These are phyloP conservation scores for Heliothis peltigera DNA, from an alignment of 2,888 invertebrate species.

Conservation along the genomic window DNA sequence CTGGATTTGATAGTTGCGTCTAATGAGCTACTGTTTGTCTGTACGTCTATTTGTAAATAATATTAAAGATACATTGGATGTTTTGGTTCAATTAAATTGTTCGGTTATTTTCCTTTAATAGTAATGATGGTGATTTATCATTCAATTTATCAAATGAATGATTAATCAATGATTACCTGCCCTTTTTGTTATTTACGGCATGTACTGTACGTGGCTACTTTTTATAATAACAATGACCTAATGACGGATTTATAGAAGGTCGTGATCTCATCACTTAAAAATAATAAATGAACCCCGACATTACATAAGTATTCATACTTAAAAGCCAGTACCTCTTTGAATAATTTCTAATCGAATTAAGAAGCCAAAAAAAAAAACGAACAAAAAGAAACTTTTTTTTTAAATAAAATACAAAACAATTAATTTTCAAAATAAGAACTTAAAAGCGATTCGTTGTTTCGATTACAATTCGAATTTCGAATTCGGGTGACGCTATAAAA, in stretches of 20 bases:
- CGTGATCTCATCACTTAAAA: constrained; percentile 42
- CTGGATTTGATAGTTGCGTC: constrained; percentile 33
- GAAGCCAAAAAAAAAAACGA: too few species aligned
- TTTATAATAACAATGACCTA: constrained; percentile 33
- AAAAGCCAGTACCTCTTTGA: constrained; percentile 62
- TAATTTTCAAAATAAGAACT: constrained; percentile 74
- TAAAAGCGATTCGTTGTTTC: constrained; percentile 86
- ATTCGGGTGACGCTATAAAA: constrained; percentile 83
- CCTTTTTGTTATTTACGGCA: constrained; percentile 25
- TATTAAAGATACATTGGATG: neutral
- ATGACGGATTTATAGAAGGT: constrained; percentile 38
- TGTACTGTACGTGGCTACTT: constrained; percentile 2
- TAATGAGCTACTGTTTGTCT: constrained; percentile 20
- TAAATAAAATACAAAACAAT: constrained; percentile 78
- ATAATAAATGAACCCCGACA: constrained; percentile 38
- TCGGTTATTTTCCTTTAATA: constrained; percentile 1
- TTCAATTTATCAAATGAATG: constrained; percentile 12
- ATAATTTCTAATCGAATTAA: constrained; percentile 48
- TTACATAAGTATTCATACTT: constrained; percentile 45
- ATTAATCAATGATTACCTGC: constrained; percentile 21
- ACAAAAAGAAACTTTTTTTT: constrained; percentile 64
- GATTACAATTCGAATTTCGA: constrained; percentile 82
- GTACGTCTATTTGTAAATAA: constrained; percentile 1
- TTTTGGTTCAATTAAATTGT: constrained; percentile 1
- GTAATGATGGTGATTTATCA: constrained; percentile 15